phyloP scores from a whole-genome alignment of 2,888 invertebrate genomes.

The Doris montereyensis region DNA sequence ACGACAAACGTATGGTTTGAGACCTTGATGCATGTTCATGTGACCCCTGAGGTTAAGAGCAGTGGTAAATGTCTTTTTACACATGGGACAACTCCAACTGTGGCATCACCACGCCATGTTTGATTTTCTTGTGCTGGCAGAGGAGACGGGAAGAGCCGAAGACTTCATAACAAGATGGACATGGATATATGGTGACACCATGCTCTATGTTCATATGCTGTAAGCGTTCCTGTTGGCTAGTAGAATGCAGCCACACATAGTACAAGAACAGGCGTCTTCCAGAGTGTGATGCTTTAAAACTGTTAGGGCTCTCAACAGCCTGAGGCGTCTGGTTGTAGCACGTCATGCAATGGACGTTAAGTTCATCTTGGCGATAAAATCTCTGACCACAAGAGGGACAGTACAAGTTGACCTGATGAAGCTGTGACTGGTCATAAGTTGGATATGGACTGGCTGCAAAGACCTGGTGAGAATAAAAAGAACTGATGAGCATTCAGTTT shows the following conservation, averaged over 20 bases:
- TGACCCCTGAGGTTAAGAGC: constrained; percentile 23
- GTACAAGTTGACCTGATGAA: no score
- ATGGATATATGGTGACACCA: constrained; percentile 14
- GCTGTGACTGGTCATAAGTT: no score
- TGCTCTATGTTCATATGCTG: constrained; percentile 12
- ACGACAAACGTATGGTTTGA: constrained; percentile 11
- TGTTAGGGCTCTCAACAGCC: no score
- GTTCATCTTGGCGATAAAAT: no score
- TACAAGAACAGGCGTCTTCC: no score
- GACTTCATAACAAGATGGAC: constrained; percentile 6
- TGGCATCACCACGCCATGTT: not conserved
- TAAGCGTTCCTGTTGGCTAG: not conserved
- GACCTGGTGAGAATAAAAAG: no score
- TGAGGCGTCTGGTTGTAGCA: no score
- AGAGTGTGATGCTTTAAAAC: no score
- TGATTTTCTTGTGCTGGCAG: constrained; percentile 8
- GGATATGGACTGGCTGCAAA: no score
- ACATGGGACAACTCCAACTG: constrained; percentile 15
- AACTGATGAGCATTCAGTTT: no score
- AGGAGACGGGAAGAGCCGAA: constrained; percentile 28
- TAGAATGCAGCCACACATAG: constrained; percentile 15
- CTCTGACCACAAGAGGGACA: no score
- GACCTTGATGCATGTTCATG: constrained; percentile 33
- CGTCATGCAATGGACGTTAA: no score
- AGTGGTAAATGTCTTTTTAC: constrained; percentile 22